Evolutionary conservation across 1,140 invertebrate species (phyloP).

Genomic region (Anastatus disparis): DNA sequence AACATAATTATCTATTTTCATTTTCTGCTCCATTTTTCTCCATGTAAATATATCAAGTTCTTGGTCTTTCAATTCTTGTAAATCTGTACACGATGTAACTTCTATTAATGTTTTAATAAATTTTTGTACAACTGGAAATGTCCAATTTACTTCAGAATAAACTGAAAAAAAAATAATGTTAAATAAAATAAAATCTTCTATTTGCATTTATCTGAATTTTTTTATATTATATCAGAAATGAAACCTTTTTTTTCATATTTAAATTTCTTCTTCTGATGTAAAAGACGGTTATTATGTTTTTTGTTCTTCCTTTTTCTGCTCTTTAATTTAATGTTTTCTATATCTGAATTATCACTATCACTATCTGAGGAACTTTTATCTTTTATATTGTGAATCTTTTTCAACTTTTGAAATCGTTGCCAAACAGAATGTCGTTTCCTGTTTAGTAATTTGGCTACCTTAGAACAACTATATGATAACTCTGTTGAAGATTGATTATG

Average conservation of each 20-base stretch:
- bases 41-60: slow-evolving; percentile 47
- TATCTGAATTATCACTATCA: background rate
- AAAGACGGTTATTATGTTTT: background rate
- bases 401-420: slow-evolving; percentile 41
- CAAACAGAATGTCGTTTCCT: slow-evolving; percentile 44
- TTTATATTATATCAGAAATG: background rate
- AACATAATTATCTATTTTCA: slow-evolving; percentile 45
- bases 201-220: slow-evolving; percentile 5
- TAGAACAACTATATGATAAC: slow-evolving; percentile 2
- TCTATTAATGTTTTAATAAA: slow-evolving; percentile 48
- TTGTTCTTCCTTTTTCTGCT: background rate
- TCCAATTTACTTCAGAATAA: slow-evolving; percentile 40
- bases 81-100: slow-evolving; percentile 4
- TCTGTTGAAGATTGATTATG: background rate
- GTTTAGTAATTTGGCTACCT: slow-evolving; percentile 44
- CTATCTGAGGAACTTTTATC: background rate
- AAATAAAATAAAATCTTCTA: background rate
- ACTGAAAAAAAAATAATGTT: slow-evolving; percentile 25
- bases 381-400: slow-evolving; percentile 3
- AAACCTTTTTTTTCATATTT: background rate
- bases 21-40: slow-evolving; percentile 50
- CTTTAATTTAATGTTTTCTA: background rate
- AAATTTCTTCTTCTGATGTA: slow-evolving; percentile 2
- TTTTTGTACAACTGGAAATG: slow-evolving; percentile 33
- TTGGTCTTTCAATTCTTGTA: slow-evolving; percentile 31